Evolutionary conservation across 2,113 vertebrate genomes (phyloP), one percentile per base, ranked within the genome.

Genomic region (Falco punctatus): DNA sequence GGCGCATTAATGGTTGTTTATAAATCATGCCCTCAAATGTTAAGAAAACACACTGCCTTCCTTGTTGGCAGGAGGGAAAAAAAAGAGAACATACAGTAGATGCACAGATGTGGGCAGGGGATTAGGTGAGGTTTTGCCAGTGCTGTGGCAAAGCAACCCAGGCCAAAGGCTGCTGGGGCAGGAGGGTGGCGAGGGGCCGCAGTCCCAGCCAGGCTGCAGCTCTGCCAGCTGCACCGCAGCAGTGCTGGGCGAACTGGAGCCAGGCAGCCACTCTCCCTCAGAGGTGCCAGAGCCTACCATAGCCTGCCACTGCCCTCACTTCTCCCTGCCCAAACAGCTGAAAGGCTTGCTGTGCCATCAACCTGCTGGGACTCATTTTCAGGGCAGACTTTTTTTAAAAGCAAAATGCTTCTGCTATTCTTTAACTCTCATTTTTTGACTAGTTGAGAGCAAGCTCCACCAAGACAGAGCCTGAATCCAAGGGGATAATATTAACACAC

Each of bases 31-130:
- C 92, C 86, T 91, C 72, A 70, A 79, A 95, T 79, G 94, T 97
- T 91, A 97, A 95, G 93, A 86, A 97, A 97, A 97, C 84, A 92
- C 16, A 21, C 74, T 77, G 83, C 88, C 44, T 87, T 72, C 67
- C 61, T 88, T 55, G 71, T 18, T 71, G 75, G 75, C 51, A 95
- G 90, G 38, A 78, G 73, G 27, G n/a, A 14, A 42, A n/a, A 5
- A 42, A n/a, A 5, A 5, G 5, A 32, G 40, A 62, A 8, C 54
- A 9, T 9, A 27, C 46, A 58, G 87, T 6, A 35, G 81, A 11
- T 6, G 52, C 21, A 1, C 6, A 73, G 81, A 32, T 46, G 49
- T 9, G 69, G 87, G 46, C 78, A 57, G 77, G 80, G 89, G 64
- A 13, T 14, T 35, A 66, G 85, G 55, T 2, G 90, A 32, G 33